These are phyloP conservation scores for Eupithecia exiguata DNA, from an alignment of 2,888 invertebrate species.

Conservation along the genomic window DNA sequence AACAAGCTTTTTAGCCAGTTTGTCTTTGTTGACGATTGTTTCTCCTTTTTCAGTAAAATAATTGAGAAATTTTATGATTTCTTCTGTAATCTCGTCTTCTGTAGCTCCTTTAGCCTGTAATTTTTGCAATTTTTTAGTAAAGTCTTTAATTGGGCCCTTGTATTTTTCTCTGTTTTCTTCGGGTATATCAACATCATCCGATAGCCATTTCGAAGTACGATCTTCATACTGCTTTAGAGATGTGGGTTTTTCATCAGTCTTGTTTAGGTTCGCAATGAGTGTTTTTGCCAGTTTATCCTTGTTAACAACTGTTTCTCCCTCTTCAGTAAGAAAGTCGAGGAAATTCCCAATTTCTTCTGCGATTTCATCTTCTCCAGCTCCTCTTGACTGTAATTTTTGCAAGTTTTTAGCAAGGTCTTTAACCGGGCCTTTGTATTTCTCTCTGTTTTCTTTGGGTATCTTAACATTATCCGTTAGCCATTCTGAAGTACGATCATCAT, in stretches of 20 bases:
- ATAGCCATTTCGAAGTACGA: too few relatives aligned
- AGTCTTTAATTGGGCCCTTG: background rate
- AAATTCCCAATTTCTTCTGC: too few relatives aligned
- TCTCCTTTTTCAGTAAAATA: background rate
- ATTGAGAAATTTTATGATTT: background rate
- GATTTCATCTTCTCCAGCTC: constrained; percentile 15
- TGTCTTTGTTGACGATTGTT: background rate
- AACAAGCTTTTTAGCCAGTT: background rate
- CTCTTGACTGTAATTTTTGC: constrained; percentile 9
- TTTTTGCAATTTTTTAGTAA: background rate
- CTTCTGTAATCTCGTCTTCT: background rate
- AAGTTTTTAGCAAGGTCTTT: constrained; percentile 20
- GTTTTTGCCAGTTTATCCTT: too few relatives aligned
- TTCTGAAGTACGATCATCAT: constrained; percentile 15
- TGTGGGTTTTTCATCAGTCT: too few relatives aligned
- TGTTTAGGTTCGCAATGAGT: too few relatives aligned
- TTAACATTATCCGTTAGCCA: constrained; percentile 21
- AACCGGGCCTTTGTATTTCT: constrained; percentile 2
- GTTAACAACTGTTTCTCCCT: too few relatives aligned
- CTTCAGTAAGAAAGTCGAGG: too few relatives aligned
- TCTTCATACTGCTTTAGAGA: too few relatives aligned
- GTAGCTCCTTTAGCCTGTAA: background rate
- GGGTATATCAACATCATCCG: too few relatives aligned
- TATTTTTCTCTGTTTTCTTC: background rate
- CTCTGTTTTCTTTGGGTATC: constrained; percentile 19